Percentiles rank a stretch among this genome's conserved stretches.
These are phyloP conservation scores for Heliconius ethilla DNA, from an alignment of 2,888 invertebrate genomes.

Conservation along the genomic window DNA sequence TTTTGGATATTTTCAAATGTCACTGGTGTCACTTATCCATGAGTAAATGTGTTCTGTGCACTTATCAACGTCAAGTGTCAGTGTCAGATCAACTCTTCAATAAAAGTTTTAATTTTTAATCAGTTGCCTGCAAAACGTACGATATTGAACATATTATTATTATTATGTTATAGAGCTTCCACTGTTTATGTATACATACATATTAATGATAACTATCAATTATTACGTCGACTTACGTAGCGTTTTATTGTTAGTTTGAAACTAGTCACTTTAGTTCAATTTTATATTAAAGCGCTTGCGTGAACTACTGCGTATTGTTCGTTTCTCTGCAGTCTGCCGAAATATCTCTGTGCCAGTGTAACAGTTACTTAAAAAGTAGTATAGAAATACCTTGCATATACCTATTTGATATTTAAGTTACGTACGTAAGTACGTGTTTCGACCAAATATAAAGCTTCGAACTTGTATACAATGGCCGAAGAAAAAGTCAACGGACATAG, in stretches of 20 bases:
- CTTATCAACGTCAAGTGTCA: background rate
- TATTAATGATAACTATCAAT: background rate
- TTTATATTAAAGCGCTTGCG: conserved; percentile 25
- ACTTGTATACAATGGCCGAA: conserved; percentile 50
- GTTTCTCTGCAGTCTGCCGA: background rate
- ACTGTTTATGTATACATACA: background rate
- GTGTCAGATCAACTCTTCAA: background rate
- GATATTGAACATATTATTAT: background rate
- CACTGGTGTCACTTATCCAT: background rate
- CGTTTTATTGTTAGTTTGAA: conserved; percentile 7
- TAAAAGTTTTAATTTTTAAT: background rate
- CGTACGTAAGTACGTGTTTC: background rate
- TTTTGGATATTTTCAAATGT: background rate
- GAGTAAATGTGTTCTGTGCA: no score
- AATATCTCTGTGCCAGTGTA: background rate
- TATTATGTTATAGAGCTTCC: background rate
- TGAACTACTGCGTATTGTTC: conserved; percentile 13
- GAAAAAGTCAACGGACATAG: conserved; percentile 57
- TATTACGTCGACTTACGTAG: conserved; percentile 7
- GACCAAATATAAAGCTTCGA: conserved; percentile 1
- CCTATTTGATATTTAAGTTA: background rate
- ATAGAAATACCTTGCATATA: background rate
- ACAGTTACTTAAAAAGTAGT: background rate
- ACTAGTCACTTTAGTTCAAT: background rate
- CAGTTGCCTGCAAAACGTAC: background rate